Evolutionary conservation across 2,797 vertebrate genomes (phyloP).

Genomic region (Sebastes diploproa): DNA sequence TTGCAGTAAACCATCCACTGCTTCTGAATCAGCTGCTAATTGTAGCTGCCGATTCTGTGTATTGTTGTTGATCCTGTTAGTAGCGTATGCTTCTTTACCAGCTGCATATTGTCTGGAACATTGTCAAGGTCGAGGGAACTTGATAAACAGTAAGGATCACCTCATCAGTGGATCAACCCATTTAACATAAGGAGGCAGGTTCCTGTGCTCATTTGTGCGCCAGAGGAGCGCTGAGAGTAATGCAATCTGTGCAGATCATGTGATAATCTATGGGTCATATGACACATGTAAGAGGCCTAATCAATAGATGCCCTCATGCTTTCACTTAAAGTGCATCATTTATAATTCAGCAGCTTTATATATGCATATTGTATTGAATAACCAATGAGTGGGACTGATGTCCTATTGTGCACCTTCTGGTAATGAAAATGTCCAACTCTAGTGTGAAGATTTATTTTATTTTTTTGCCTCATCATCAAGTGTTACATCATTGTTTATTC

Average conservation of each 20-base stretch:
- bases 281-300: constrained; percentile 63
- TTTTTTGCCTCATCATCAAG: constrained; percentile 1
- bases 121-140: constrained; percentile 63
- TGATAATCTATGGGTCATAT: constrained; percentile 71
- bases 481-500: constrained; percentile 40
- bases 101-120: not conserved
- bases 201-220: constrained; percentile 16
- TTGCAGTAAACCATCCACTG: not conserved
- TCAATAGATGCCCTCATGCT: constrained; percentile 72
- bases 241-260: constrained; percentile 69
- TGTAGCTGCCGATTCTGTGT: not conserved
- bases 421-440: constrained; percentile 50
- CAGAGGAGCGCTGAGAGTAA: constrained; percentile 42
- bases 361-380: constrained; percentile 67
- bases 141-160: constrained; percentile 46
- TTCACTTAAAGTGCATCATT: constrained; percentile 75
- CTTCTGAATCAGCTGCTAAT: not conserved
- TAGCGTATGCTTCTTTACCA: not conserved
- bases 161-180: constrained; percentile 41
- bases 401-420: constrained; percentile 18
- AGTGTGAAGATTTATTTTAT: constrained; percentile 15
- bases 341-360: constrained; percentile 73
- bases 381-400: constrained; percentile 46
- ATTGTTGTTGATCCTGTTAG: not conserved
- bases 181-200: not conserved